A percentile compares a stretch with the other conserved stretches of the same genome.
Evolutionary conservation across 2,113 vertebrate genomes (phyloP).

Genomic region (Bubo bubo): DNA sequence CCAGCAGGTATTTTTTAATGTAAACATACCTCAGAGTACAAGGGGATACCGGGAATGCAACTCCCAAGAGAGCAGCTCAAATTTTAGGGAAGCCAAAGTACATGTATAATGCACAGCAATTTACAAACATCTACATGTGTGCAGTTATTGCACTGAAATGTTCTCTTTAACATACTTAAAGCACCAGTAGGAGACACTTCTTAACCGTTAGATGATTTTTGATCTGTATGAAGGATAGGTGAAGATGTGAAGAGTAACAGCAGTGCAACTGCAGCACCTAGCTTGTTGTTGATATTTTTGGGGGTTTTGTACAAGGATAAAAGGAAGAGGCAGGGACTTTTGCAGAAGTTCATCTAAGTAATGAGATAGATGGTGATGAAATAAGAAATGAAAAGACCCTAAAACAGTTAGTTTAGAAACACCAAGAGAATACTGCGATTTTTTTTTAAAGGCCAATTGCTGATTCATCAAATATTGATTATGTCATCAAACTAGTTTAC

Average conservation of each 20-base stretch:
- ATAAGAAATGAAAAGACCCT: neutral
- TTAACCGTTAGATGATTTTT: neutral
- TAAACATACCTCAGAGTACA: neutral
- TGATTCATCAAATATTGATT: neutral
- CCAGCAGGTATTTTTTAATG: neutral
- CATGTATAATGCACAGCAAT: neutral
- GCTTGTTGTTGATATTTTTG: neutral
- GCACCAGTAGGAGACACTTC: neutral
- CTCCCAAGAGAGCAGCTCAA: neutral
- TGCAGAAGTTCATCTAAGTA: neutral
- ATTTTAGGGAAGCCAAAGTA: neutral
- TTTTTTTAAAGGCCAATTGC: neutral
- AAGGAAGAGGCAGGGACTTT: neutral
- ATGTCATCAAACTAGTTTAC: neutral
- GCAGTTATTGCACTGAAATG: neutral
- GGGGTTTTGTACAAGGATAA: neutral
- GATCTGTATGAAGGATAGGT: neutral
- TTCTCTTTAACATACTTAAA: neutral
- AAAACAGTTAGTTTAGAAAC: neutral
- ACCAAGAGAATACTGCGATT: neutral
- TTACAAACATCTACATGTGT: neutral
- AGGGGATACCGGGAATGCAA: neutral
- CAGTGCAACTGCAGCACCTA: neutral
- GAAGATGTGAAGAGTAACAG: neutral
- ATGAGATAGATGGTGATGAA: neutral